A percentile compares a stretch with the other conserved stretches of the same genome.
Evolutionary conservation across 2,888 invertebrate species (phyloP).

Genomic region (Watsonalla binaria): DNA sequence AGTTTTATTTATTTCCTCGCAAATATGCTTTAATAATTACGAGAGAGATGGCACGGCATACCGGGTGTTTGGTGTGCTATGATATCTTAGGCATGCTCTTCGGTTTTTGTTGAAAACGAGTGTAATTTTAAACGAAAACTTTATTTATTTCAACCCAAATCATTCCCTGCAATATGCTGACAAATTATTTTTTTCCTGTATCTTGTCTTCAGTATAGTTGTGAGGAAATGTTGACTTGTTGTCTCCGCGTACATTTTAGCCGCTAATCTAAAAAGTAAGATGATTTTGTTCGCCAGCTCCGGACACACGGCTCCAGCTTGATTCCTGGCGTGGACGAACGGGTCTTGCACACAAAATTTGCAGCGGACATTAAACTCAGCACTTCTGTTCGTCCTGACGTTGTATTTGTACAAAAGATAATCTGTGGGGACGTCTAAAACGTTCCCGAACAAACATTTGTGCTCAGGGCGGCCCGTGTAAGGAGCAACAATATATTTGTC

Average conservation of each 20-base stretch:
- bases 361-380: neutral
- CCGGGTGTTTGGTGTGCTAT: too few species aligned
- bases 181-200: neutral
- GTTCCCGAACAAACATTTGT: neutral
- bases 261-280: neutral
- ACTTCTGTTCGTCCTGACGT: slow-evolving; percentile 7
- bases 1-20: too few species aligned
- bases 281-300: neutral
- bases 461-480: slow-evolving; percentile 20
- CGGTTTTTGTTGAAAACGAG: too few species aligned
- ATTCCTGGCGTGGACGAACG: slow-evolving; percentile 27
- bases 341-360: slow-evolving; percentile 27
- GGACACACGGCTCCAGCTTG: slow-evolving; percentile 6
- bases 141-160: neutral
- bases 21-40: too few species aligned
- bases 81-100: too few species aligned
- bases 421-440: slow-evolving; percentile 4
- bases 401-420: slow-evolving; percentile 15
- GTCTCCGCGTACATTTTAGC: neutral
- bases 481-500: slow-evolving; percentile 18
- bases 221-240: neutral
- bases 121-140: too few species aligned
- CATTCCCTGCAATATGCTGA: neutral
- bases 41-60: too few species aligned
- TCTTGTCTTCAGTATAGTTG: neutral